These are phyloP conservation scores for Rousettus leschenaultii DNA, from an alignment of 2,113 vertebrate genomes.

Conservation along the genomic window DNA sequence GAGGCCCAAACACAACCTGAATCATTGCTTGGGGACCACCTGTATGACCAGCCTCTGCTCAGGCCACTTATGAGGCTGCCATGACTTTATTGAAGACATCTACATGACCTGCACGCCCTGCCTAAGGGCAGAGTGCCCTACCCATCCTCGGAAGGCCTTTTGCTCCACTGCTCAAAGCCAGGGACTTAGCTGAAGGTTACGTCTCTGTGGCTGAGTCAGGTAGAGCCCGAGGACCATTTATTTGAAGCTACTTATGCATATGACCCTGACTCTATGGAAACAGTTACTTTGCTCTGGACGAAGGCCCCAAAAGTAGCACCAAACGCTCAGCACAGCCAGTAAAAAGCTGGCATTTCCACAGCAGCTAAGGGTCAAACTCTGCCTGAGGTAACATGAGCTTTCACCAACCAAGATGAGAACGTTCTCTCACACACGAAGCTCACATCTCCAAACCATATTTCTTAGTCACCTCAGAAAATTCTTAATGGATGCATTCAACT, in stretches of 20 bases:
- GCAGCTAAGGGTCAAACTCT: not conserved
- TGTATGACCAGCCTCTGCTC: not conserved
- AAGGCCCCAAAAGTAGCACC: not conserved
- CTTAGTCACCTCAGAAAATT: not conserved
- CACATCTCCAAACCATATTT: not conserved
- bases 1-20: too few relatives aligned
- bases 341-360: not conserved
- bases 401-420: not conserved
- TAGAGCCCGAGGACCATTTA: not conserved
- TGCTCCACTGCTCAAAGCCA: too few relatives aligned
- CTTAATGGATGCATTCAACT: too few relatives aligned
- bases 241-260: not conserved
- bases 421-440: not conserved
- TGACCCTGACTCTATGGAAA: not conserved
- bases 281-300: not conserved
- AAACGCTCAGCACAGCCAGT: not conserved
- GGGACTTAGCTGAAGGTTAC: not conserved
- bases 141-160: not conserved
- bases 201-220: not conserved
- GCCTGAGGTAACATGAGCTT: not conserved
- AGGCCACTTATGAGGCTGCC: fast-evolving
- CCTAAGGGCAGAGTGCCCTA: not conserved
- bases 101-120: fast-evolving
- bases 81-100: not conserved
- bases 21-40: not conserved